phyloP scores from a whole-genome alignment of 2,113 vertebrate genomes.

The Calidris pygmaea region DNA sequence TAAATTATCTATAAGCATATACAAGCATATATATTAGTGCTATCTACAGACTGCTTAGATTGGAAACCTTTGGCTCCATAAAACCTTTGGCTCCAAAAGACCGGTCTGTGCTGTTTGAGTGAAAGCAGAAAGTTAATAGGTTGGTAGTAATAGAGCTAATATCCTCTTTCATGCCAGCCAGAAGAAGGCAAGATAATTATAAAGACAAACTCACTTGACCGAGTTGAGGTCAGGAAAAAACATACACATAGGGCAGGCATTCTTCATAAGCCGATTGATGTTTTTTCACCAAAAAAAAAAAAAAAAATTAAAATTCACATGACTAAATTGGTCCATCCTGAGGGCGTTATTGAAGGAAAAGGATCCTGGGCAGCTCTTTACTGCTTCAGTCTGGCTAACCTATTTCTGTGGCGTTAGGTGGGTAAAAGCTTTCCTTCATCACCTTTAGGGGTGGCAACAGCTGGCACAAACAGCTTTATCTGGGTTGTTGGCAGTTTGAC shows the following conservation, averaged over 20 bases:
- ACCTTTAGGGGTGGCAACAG: not conserved
- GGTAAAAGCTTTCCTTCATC: not conserved
- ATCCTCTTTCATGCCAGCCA: not conserved
- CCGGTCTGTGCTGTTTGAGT: not conserved
- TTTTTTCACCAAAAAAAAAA: not conserved
- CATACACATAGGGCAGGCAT: not conserved
- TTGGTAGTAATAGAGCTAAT: not conserved
- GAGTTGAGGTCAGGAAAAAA: slow-evolving; percentile 14
- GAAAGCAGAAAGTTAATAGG: not conserved
- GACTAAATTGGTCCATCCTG: not conserved
- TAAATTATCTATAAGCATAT: not conserved
- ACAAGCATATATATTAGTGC: not conserved
- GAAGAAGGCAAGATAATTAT: not conserved
- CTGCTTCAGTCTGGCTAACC: not conserved
- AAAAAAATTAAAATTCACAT: not conserved
- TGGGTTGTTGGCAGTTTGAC: not conserved
- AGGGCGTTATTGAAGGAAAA: not conserved
- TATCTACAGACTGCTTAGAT: not conserved
- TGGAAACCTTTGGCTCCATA: not conserved
- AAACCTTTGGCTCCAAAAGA: slow-evolving; percentile 15
- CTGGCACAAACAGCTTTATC: not conserved
- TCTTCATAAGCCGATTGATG: not conserved
- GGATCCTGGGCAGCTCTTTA: not conserved
- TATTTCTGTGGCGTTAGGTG: not conserved
- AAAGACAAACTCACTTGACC: slow-evolving; percentile 1